Evolutionary conservation across 2,113 vertebrate genomes (phyloP), one percentile per base, ranked within the genome.

Genomic region (Cynoglossus semilaevis): DNA sequence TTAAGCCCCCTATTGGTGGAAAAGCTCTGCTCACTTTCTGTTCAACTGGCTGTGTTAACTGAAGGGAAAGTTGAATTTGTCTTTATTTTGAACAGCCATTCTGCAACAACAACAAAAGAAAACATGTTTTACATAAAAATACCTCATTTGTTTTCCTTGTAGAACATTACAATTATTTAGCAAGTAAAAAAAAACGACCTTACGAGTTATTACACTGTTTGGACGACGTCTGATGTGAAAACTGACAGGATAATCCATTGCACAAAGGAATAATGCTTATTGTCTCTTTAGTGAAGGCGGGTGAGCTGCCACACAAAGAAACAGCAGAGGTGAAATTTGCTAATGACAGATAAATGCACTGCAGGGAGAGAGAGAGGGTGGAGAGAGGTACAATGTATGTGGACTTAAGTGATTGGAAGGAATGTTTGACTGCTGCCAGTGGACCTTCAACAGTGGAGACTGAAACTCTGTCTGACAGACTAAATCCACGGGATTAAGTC

Each of bases 331-430:
- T 11, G 15, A 51, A 11, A 22, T 41, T 51, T n/a, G 50, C n/a
- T 63, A 59, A 44, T 29, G 42, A 67, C 19, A 49, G 44, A 58
- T 48, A 42, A 55, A 51, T 5, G 16, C 9, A 22, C 40, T 38
- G 45, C 8, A 42, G 40, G 44, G 51, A 51, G 60, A 55, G 8
- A 51, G 67, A 43, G n/a, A 35, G 22, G 22, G n/a, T n/a, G 6
- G 22, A 6, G 22, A 29, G 6, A 19, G 36, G 35, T 47, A 18
- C 47, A 1, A n/a, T 9, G 18, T 41, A 76, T 60, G 51, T 72
- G 62, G 60, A 68, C 56, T 71, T 16, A 55, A 63, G 51, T 66
- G 67, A 55, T 70, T 56, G 66, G 65, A 59, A 54, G 18, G 37
- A 35, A 16, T 36, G 45, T 52, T 63, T 66, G 46, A 70, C 44